phyloP scores from a whole-genome alignment of 2,888 invertebrate genomes.

The Neelides folsomi region DNA sequence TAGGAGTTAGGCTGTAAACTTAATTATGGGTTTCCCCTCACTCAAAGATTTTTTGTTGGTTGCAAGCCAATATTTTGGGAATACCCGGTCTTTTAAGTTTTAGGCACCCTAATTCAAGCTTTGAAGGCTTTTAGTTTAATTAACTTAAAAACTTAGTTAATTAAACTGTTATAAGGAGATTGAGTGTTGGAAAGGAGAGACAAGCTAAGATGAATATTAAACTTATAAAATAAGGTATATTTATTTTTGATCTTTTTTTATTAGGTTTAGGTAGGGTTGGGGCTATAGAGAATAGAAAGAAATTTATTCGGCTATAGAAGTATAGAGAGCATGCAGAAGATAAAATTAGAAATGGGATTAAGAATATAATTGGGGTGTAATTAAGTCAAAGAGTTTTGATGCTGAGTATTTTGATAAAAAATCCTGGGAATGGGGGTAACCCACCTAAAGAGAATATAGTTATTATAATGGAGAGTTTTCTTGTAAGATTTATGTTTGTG shows the following conservation, averaged over 20 bases:
- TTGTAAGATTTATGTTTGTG: background rate
- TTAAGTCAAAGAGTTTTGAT: background rate
- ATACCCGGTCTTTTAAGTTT: conserved; percentile 10
- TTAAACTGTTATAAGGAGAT: conserved; percentile 5
- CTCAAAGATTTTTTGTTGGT: conserved; percentile 44
- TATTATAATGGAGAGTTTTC: conserved; percentile 5
- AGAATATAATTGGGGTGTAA: background rate
- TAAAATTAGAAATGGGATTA: conserved; percentile 3
- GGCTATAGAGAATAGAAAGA: background rate
- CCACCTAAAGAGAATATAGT: conserved; percentile 16
- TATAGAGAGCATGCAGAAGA: background rate
- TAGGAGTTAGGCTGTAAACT: conserved; percentile 45
- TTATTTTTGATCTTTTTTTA: background rate
- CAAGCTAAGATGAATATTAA: too few species aligned
- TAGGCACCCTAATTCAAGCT: conserved; percentile 18
- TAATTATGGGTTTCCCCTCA: conserved; percentile 14
- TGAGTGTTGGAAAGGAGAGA: too few species aligned
- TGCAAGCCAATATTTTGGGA: conserved; percentile 45
- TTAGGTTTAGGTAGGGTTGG: too few species aligned
- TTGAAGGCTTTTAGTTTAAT: conserved; percentile 30
- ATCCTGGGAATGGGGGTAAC: conserved; percentile 16
- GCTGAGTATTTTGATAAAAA: conserved; percentile 14
- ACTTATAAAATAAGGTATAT: conserved; percentile 10
- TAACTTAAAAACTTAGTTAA: conserved; percentile 21
- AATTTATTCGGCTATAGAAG: conserved; percentile 3